Evolutionary conservation across 23 tunicate genomes (phyloP), one percentile per base, ranked within the genome.

Genomic region (Styela plicata): DNA sequence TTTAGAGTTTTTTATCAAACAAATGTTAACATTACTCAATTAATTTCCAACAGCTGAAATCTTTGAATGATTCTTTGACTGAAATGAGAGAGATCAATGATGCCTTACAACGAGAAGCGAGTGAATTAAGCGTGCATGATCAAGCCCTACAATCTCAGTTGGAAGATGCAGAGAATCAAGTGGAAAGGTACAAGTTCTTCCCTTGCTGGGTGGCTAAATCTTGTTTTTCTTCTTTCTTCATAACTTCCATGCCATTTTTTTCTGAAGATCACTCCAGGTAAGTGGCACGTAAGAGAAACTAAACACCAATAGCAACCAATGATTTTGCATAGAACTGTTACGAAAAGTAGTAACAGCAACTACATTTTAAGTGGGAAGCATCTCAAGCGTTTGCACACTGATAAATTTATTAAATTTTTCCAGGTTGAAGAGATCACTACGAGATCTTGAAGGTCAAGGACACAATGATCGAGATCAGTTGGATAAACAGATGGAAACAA

Each of bases 71-170:
- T 24, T 93, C 98, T 27, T 89, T 93, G 93, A 79, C 44, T 68
- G 98, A 93, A 61, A 93, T 93, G 93, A 83, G 90, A 81, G 81
- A 88, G 30, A 33, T 87, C 74, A 93, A 93, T 89, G 77, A 74
- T 36, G 82, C 89, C 7, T 82, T 93, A 19, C 98, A 93, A 35
- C 73, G 69, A 2, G 93, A 93, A 71, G 90, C 93, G 3, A 36
- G 53, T 3, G 86, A 88, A 33, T 73, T 85, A 31, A 74, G 77
- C 31, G 75, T 73, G 20, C 93, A 93, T 44, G 90, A 93, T 57
- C 83, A 79, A 16, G 93, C 88, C 16, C 69, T 93, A 21, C 87
- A 84, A 63, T 32, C 77, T 28, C 89, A 93, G 30, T 84, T 93
- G 27, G 89, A 81, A 68, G 89, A 82, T 37, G 98, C 98, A 0